Evolutionary conservation across 2,113 vertebrate genomes (phyloP), one percentile per base, ranked within the genome.

Genomic region (Melanerpes formicivorus): DNA sequence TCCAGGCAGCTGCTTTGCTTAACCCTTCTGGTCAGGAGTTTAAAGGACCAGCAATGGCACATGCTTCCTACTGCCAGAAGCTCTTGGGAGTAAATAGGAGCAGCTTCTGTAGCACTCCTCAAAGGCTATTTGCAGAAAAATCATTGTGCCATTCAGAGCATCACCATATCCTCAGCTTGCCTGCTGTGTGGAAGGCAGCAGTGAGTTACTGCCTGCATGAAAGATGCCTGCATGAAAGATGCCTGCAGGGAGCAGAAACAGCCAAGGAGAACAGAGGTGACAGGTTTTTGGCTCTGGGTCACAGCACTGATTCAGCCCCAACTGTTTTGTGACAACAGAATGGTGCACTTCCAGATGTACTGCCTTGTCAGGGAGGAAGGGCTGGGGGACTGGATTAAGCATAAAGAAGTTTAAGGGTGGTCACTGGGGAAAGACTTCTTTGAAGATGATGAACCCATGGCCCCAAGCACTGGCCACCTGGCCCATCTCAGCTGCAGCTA

Each of bases 1-100:
- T 93, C 85, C 81, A 97, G 83, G 65, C 88, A 95, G 64, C 79
- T 80, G 5, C 74, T 83, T 23, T 26, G 92, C 46, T 95, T 92
- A 94, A 96, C 88, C 60, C 93, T 75, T 96, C 72, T 66, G 55
- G 71, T 11, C 34, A 44, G 26, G 60, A 44, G 54, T 63, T 66
- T 64, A 58, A 90, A 69, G 48, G 66, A 52, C 76, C 66, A 64
- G 19, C 40, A 84, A 18, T 8, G 5, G 80, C 62, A 67, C 15
- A n/a, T 0, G 1, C 11, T 58, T 42, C 58, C 22, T 2, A 5
- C 6, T 46, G 69, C 80, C 21, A 9, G 40, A 70, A 66, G 73
- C 82, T 73, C 52, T 30, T 4, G 26, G 48, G 48, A 48, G 18
- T 6, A 19, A 78, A 29, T 27, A n/a, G 70, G 21, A 55, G 34